Conservation (phyloP, 2,113 vertebrate genomes). For the Trogon melanurus region DNA sequence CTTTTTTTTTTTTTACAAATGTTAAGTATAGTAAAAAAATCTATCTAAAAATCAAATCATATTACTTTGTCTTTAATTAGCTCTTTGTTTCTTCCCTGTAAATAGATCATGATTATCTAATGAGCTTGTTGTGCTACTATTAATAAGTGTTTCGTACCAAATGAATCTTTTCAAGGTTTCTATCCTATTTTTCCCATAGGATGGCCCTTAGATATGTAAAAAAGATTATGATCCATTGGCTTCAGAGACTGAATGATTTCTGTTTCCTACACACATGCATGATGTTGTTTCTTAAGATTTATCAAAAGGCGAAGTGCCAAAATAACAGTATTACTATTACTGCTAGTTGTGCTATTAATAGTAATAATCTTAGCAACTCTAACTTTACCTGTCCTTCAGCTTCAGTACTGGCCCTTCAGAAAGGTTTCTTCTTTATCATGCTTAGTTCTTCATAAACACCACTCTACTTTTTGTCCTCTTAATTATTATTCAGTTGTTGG, state of each 20-base stretch:
- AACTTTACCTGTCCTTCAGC: not conserved
- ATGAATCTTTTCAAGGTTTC: not conserved
- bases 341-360: not conserved
- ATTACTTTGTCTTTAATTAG: not conserved
- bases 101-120: not conserved
- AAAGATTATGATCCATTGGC: not conserved
- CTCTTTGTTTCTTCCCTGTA: not conserved
- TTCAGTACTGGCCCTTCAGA: not conserved
- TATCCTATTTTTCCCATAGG: not conserved
- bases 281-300: not conserved
- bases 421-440: not conserved
- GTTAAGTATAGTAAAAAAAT: not conserved
- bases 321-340: not conserved
- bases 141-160: not conserved
- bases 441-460: not conserved
- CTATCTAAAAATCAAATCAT: not conserved
- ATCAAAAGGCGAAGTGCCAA: not conserved
- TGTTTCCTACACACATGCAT: not conserved
- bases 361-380: not conserved
- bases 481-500: not conserved
- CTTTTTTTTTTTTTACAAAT: not conserved
- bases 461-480: not conserved
- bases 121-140: not conserved
- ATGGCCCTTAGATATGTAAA: not conserved
- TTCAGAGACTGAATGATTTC: not conserved